These are phyloP conservation scores for Deilephila porcellus DNA, from an alignment of 2,888 invertebrate species.

Conservation along the genomic window DNA sequence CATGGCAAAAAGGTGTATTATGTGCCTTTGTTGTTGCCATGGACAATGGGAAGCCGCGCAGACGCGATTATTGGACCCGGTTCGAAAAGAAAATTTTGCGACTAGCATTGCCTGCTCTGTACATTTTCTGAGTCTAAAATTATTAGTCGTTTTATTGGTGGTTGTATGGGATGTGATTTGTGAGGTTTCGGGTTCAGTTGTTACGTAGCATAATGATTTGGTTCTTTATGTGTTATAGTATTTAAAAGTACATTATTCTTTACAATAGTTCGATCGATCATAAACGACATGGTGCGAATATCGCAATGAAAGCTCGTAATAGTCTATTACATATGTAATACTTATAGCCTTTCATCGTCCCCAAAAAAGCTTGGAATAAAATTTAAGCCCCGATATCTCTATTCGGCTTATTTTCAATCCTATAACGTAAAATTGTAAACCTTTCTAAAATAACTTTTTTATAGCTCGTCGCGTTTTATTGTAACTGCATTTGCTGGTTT, in stretches of 20 bases:
- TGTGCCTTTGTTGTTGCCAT: slow-evolving; percentile 44
- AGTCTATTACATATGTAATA: too few relatives aligned
- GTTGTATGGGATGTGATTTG: too few relatives aligned
- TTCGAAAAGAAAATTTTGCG: slow-evolving; percentile 44
- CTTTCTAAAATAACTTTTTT: slow-evolving; percentile 18
- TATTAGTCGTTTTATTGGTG: background rate
- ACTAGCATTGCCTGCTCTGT: slow-evolving; percentile 30
- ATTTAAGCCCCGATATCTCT: too few relatives aligned
- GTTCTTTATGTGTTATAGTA: background rate
- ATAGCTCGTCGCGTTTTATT: slow-evolving; percentile 18
- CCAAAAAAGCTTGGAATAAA: too few relatives aligned
- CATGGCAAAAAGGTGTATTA: slow-evolving; percentile 43
- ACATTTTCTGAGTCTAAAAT: background rate
- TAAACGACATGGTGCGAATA: too few relatives aligned
- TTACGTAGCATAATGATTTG: background rate
- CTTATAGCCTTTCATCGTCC: too few relatives aligned
- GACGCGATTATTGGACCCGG: slow-evolving; percentile 43
- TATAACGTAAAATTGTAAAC: background rate
- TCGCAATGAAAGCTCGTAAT: too few relatives aligned
- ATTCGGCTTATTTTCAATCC: too few relatives aligned
- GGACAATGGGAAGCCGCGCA: slow-evolving; percentile 46
- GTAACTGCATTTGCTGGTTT: slow-evolving; percentile 12
- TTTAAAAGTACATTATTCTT: too few relatives aligned
- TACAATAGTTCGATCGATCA: too few relatives aligned
- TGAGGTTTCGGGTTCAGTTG: too few relatives aligned